Percentiles rank a stretch among this genome's conserved stretches.
Conservation (phyloP, 2,888 invertebrate species). For the Slavum lentiscoides region DNA sequence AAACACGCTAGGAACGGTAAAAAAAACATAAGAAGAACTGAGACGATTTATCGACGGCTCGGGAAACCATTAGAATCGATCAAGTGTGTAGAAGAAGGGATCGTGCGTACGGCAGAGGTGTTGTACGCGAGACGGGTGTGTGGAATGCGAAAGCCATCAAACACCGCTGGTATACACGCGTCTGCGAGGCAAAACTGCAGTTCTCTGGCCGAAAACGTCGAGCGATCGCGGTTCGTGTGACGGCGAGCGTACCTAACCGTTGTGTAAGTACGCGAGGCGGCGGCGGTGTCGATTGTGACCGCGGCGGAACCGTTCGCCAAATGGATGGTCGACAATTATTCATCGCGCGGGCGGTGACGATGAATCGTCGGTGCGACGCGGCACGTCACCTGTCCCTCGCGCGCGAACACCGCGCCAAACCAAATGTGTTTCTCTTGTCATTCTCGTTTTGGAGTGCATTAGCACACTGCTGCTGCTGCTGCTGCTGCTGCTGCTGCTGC, state of each 20-base stretch:
- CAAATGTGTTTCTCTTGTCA: conserved; percentile 49
- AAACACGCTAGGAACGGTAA: too few relatives aligned
- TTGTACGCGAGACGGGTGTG: neutral
- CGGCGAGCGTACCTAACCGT: neutral
- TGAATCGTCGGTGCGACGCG: neutral
- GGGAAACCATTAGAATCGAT: too few relatives aligned
- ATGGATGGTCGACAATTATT: conserved; percentile 47
- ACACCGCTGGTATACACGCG: neutral
- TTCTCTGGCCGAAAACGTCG: conserved; percentile 12
- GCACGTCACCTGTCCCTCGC: conserved; percentile 40
- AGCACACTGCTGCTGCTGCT: neutral
- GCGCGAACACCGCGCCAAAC: neutral
- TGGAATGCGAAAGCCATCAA: conserved; percentile 21
- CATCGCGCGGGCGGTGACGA: conserved; percentile 16
- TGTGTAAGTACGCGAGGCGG: neutral
- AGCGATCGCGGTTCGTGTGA: neutral
- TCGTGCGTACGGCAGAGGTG: neutral
- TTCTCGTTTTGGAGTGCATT: conserved; percentile 40
- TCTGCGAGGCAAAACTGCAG: conserved; percentile 30
- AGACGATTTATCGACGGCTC: too few relatives aligned
- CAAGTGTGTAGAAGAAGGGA: too few relatives aligned
- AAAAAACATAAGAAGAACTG: too few relatives aligned
- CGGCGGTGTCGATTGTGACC: neutral
- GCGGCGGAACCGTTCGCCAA: neutral
- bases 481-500: too few relatives aligned